These are phyloP conservation scores for Otus sunia DNA, from an alignment of 2,113 vertebrate genomes.

Conservation along the genomic window DNA sequence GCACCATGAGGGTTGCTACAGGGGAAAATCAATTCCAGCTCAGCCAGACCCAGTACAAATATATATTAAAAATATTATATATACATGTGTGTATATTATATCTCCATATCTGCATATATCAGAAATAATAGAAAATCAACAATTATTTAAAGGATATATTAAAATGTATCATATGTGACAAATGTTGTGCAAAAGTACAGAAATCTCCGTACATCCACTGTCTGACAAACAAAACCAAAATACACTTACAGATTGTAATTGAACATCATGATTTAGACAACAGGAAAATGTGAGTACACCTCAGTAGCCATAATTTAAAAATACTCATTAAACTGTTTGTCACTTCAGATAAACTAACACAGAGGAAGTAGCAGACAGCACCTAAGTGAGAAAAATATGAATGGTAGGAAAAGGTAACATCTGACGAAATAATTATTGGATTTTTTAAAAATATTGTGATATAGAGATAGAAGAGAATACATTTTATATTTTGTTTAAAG, in stretches of 20 bases:
- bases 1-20: too few species aligned
- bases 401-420: background rate
- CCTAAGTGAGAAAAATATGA: background rate
- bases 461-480: rapidly evolving
- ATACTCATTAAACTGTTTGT: background rate
- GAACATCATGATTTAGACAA: background rate
- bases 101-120: background rate
- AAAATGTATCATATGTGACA: background rate
- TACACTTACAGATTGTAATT: background rate
- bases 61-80: background rate
- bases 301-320: background rate
- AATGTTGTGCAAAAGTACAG: background rate
- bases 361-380: background rate
- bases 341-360: background rate
- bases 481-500: background rate
- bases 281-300: background rate
- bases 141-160: background rate
- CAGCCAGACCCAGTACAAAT: too few species aligned
- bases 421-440: background rate
- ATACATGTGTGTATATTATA: background rate
- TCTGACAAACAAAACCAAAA: background rate
- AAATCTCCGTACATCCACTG: background rate
- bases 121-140: background rate
- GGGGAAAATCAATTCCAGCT: too few species aligned
- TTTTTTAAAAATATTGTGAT: background rate